Evolutionary conservation across 2,797 vertebrate genomes (phyloP).

Genomic region (Decapterus maruadsi): DNA sequence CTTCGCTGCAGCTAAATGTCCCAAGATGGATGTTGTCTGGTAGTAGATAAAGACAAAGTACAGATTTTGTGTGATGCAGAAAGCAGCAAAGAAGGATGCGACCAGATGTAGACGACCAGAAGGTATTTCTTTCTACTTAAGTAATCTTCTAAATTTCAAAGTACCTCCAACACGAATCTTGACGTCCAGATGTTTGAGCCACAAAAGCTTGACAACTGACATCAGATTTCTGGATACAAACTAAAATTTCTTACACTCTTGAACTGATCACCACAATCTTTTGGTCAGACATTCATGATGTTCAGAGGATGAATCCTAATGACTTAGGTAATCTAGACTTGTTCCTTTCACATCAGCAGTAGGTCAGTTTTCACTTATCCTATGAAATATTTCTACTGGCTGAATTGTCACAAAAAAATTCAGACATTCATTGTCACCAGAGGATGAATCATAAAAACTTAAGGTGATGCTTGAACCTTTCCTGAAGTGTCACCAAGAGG

Average conservation of each 20-base stretch:
- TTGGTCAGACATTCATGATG: no score
- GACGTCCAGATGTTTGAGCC: background rate
- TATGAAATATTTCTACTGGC: background rate
- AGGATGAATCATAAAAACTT: background rate
- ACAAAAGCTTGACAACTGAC: background rate
- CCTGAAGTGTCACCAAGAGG: no score
- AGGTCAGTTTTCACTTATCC: background rate
- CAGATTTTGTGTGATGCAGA: background rate
- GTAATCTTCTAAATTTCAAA: background rate
- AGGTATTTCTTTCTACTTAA: background rate
- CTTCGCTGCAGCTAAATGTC: slow-evolving; percentile 4
- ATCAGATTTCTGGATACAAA: background rate
- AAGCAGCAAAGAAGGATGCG: background rate
- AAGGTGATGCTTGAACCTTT: background rate
- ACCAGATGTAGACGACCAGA: background rate
- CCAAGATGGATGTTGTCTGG: slow-evolving; percentile 25
- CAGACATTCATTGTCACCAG: background rate
- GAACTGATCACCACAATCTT: no score
- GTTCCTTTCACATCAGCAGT: background rate
- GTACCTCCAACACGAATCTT: background rate
- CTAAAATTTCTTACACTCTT: no score
- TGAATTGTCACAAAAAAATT: background rate
- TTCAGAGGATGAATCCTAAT: no score
- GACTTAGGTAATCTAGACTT: no score
- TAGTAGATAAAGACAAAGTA: slow-evolving; percentile 14